phyloP scores from a whole-genome alignment of 2,113 vertebrate genomes.

The Probosciger aterrimus region DNA sequence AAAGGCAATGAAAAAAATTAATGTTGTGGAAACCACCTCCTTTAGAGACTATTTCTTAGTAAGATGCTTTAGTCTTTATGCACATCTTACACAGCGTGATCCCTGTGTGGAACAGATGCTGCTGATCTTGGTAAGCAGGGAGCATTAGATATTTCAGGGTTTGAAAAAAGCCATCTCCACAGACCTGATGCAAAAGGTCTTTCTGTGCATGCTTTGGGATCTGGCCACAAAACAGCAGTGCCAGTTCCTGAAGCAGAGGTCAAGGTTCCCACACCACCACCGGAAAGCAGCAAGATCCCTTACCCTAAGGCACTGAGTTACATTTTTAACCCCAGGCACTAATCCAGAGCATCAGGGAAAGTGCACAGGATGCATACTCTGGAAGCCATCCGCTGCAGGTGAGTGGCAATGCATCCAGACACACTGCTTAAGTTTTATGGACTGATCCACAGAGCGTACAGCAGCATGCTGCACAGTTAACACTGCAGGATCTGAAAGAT shows the following conservation, averaged over 20 bases:
- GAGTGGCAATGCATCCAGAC: neutral
- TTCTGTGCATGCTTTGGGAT: neutral
- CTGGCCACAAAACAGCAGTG: too few species aligned
- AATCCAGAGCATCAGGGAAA: accelerated
- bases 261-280: accelerated
- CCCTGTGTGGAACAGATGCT: neutral
- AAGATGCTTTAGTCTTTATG: neutral
- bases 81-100: neutral
- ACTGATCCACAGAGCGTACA: neutral
- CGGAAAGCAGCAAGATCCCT: neutral
- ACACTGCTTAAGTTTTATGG: neutral
- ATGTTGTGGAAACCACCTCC: neutral
- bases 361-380: accelerated
- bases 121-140: neutral
- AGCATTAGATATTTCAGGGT: neutral
- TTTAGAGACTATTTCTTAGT: neutral
- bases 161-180: too few species aligned
- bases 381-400: neutral
- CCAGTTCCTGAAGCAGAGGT: neutral
- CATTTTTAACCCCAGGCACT: neutral
- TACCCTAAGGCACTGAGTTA: neutral
- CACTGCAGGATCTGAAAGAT: neutral
- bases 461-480: neutral
- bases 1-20: neutral
- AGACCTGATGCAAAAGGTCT: neutral